Evolutionary conservation across 2,888 invertebrate genomes (phyloP).

Genomic region (Venustoraphidia nigricollis): DNA sequence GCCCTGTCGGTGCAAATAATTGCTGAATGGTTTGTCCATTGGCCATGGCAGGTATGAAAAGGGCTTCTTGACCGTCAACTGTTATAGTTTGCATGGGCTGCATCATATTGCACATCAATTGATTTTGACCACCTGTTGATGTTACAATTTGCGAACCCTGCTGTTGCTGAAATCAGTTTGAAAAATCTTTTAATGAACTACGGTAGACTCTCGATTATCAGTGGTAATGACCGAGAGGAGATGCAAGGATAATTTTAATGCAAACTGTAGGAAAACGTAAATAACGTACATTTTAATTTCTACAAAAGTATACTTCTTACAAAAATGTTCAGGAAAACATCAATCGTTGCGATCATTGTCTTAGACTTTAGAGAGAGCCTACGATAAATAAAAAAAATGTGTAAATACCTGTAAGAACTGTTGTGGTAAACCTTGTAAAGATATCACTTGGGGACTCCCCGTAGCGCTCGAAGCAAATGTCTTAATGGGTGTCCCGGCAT

Average conservation of each 20-base stretch:
- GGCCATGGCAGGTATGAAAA: constrained; percentile 73
- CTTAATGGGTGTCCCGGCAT: constrained; percentile 23
- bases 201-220: constrained; percentile 27
- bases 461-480: constrained; percentile 26
- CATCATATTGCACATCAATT: constrained; percentile 40
- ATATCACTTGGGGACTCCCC: constrained; percentile 20
- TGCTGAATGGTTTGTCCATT: constrained; percentile 37
- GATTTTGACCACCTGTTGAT: constrained; percentile 24
- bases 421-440: constrained; percentile 29
- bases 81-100: constrained; percentile 82
- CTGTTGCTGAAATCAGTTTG: constrained; percentile 42
- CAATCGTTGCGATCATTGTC: too few relatives aligned
- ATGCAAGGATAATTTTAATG: not conserved
- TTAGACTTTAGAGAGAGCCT: too few relatives aligned
- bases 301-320: too few relatives aligned
- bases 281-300: too few relatives aligned
- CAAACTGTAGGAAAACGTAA: not conserved
- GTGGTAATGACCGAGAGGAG: constrained; percentile 38
- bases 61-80: constrained; percentile 83
- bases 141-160: constrained; percentile 31
- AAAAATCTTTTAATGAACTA: constrained; percentile 22
- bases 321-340: too few relatives aligned
- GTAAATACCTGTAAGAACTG: constrained; percentile 32
- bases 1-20: constrained; percentile 40
- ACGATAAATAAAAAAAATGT: not conserved